Evolutionary conservation across 1,140 invertebrate species (phyloP), one percentile per base, ranked within the genome.

Genomic region (Centruroides sculpturatus): DNA sequence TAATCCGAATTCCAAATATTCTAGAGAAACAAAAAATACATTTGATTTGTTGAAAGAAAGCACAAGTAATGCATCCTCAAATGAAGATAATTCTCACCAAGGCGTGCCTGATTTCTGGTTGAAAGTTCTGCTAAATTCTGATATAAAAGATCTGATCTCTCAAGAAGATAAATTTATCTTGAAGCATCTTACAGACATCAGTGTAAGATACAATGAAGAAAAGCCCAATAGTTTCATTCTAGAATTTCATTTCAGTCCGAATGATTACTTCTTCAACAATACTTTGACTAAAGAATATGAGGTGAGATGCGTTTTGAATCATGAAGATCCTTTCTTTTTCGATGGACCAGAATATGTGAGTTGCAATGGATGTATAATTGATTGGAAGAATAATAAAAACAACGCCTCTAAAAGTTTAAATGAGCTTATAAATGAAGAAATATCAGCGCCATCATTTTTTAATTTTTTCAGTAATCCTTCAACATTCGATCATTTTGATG

Each of bases 391-490:
- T 70, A 92, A 91, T 59, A 98, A 96, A 77, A 97, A 98, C 72
- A 85, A 98, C 8, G 98, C 95, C 4, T 81, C 35, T 1, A 23
- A 8, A 53, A 8, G 8, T 5, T 53, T 53, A 8, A 53, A 34
- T 3, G 23, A 53, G 5, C 7, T 7, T 7, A 34, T 6, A 53
- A 69, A 94, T 88, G 35, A 83, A 98, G 56, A 92, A 87, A 11
- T 97, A 98, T 80, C 89, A 86, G 62, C 88, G 97, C 57, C 86
- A 75, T 98, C 94, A 1, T 99, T 99, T 79, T 99, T 99, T 78
- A 98, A 98, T 75, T 99, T 99, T 81, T 99, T 99, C 77, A 83
- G 80, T 64, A 92, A 93, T 47, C 92, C 92, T 59, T 73, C 75
- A 72, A 76, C 82, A 83, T 76, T 73, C 71, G n/a, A 34, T 3